A percentile compares a stretch with the other conserved stretches of the same genome.
phyloP scores from a whole-genome alignment of 2,797 vertebrate genomes.

The Lacerta agilis region DNA sequence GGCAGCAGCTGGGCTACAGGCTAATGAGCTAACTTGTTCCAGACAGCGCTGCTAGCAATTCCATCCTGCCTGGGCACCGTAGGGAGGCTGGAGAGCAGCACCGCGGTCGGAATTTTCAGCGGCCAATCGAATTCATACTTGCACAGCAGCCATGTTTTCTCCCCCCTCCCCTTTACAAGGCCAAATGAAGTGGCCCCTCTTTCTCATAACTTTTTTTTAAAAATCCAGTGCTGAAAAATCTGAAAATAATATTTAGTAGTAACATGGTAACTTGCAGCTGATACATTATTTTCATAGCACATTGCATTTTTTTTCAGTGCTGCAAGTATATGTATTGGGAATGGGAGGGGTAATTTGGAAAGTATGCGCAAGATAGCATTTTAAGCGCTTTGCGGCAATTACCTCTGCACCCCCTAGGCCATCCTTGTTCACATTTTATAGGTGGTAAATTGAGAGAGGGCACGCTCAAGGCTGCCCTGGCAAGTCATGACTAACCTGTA shows the following conservation, averaged over 20 bases:
- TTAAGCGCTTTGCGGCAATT: neutral
- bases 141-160: slow-evolving; percentile 8
- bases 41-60: slow-evolving; percentile 17
- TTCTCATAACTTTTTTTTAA: neutral
- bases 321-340: neutral
- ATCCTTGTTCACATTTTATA: neutral
- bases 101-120: neutral
- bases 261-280: neutral
- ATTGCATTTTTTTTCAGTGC: neutral
- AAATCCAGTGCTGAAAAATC: neutral
- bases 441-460: too few species aligned
- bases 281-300: neutral
- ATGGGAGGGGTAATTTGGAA: neutral
- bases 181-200: neutral
- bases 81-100: neutral
- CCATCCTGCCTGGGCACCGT: neutral
- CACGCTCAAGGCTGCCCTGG: neutral
- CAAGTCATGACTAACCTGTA: neutral
- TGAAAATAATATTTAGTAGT: neutral
- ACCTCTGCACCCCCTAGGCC: neutral
- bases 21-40: slow-evolving; percentile 41
- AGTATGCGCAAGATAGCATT: too few species aligned
- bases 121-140: neutral
- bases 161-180: neutral
- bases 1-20: slow-evolving; percentile 34